These are phyloP conservation scores for Syngnathus floridae DNA, from an alignment of 2,113 vertebrate species.

Conservation along the genomic window DNA sequence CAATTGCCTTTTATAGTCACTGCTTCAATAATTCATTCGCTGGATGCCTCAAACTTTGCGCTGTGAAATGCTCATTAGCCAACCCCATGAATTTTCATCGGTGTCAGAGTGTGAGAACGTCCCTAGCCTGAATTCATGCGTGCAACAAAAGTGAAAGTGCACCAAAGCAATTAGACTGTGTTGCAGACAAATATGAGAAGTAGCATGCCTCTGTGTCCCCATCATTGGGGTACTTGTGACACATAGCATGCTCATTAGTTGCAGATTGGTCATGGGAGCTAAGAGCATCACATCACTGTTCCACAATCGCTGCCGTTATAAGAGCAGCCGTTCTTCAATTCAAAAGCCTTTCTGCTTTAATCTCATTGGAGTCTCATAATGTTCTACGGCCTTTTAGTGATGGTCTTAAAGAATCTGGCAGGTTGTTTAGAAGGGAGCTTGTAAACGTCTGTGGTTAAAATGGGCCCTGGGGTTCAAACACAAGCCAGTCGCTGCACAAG, in stretches of 20 bases:
- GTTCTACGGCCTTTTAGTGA: slow-evolving; percentile 64
- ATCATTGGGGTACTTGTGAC: slow-evolving; percentile 41
- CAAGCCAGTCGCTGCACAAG: slow-evolving; percentile 62
- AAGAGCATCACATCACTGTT: slow-evolving; percentile 59
- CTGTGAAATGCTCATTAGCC: not conserved
- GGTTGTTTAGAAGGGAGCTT: slow-evolving; percentile 78
- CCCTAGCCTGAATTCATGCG: slow-evolving; percentile 1
- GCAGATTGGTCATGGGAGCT: slow-evolving; percentile 72
- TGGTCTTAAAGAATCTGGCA: slow-evolving; percentile 81
- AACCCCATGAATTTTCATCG: slow-evolving; percentile 24
- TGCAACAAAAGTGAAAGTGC: slow-evolving; percentile 23
- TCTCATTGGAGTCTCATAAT: slow-evolving; percentile 75
- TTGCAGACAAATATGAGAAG: slow-evolving; percentile 59
- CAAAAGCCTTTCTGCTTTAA: slow-evolving; percentile 68
- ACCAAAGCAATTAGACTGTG: slow-evolving; percentile 40
- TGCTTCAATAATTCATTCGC: not conserved
- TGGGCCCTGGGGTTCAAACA: slow-evolving; percentile 49
- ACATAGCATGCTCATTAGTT: slow-evolving; percentile 65
- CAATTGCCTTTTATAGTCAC: not conserved
- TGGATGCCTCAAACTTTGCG: not conserved
- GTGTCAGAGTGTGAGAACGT: slow-evolving; percentile 27
- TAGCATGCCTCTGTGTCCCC: slow-evolving; percentile 31
- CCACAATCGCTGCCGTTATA: slow-evolving; percentile 53
- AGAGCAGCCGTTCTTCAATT: slow-evolving; percentile 55
- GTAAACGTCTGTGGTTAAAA: slow-evolving; percentile 79